A percentile compares a stretch with the other conserved stretches of the same genome.
Conservation (phyloP, 1,140 invertebrate species). For the Dolichoris vasculosae region DNA sequence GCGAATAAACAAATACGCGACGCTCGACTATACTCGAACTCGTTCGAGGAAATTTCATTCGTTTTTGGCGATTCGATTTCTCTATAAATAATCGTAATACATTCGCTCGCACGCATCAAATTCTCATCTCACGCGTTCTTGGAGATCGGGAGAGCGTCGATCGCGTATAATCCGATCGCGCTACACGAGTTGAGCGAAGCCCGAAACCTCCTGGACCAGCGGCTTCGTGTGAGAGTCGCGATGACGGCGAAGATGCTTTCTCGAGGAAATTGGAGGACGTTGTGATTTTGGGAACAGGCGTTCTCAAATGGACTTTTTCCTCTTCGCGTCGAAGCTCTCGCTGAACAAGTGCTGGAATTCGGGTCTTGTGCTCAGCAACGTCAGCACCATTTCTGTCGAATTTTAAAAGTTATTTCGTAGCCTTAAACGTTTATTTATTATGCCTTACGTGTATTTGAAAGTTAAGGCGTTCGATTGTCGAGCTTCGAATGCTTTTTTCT, state of each 20-base stretch:
- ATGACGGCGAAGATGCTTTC: slow-evolving; percentile 22
- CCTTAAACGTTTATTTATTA: neutral
- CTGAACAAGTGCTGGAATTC: slow-evolving; percentile 63
- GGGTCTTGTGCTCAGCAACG: slow-evolving; percentile 56
- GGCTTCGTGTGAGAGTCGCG: slow-evolving; percentile 42
- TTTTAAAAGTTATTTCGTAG: neutral
- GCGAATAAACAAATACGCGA: neutral
- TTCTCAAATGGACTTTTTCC: slow-evolving; percentile 68
- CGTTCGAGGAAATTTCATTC: neutral
- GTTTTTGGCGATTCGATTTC: neutral
- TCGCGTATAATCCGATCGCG: neutral
- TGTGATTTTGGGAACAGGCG: slow-evolving; percentile 60
- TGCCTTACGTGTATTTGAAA: neutral
- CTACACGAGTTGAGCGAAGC: slow-evolving; percentile 44
- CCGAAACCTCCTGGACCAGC: slow-evolving; percentile 25
- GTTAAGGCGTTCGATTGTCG: neutral
- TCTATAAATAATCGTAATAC: neutral
- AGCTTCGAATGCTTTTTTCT: no score
- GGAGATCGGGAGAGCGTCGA: neutral
- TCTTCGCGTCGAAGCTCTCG: slow-evolving; percentile 54
- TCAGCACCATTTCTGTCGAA: slow-evolving; percentile 61
- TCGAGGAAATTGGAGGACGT: slow-evolving; percentile 44
- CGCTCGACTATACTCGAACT: neutral
- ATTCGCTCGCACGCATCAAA: neutral
- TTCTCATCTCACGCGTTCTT: neutral